A percentile compares a stretch with the other conserved stretches of the same genome.
phyloP scores from a whole-genome alignment of 1,140 invertebrate genomes.

The Heliothis subflexa region DNA sequence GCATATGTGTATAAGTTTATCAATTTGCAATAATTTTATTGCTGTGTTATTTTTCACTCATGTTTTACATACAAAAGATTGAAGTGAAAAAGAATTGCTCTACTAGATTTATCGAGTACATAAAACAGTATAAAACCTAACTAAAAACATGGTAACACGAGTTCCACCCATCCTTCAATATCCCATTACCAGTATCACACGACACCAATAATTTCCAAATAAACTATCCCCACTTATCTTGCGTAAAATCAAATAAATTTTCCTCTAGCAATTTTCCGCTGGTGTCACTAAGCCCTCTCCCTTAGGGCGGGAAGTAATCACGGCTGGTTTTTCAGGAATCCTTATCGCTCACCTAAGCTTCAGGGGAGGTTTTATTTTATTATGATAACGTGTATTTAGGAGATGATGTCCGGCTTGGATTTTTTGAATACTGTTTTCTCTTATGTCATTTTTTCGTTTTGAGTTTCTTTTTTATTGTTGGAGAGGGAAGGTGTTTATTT shows the following conservation, averaged over 20 bases:
- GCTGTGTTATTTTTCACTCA: too few species aligned
- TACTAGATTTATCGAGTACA: too few species aligned
- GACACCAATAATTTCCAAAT: neutral
- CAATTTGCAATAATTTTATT: too few species aligned
- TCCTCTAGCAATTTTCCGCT: constrained; percentile 25
- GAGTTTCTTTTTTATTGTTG: neutral
- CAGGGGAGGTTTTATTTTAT: constrained; percentile 39
- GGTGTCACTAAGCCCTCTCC: neutral
- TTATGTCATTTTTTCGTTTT: neutral
- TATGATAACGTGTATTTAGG: constrained; percentile 31
- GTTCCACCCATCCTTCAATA: neutral
- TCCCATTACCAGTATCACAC: constrained; percentile 1
- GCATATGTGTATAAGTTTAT: too few species aligned
- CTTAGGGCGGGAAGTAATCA: constrained; percentile 36
- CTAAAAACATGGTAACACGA: neutral
- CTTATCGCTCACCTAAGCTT: constrained; percentile 44
- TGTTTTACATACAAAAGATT: too few species aligned
- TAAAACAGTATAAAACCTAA: too few species aligned
- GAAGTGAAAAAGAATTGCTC: too few species aligned
- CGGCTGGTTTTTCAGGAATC: constrained; percentile 31
- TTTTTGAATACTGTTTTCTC: neutral
- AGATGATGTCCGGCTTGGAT: neutral
- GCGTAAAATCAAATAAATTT: constrained; percentile 1
- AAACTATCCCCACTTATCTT: constrained; percentile 9
- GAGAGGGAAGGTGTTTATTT: neutral